Percentiles rank a stretch among this genome's conserved stretches.
Conservation (phyloP, 2,888 invertebrate genomes). For the Epirrhoe alternata region DNA sequence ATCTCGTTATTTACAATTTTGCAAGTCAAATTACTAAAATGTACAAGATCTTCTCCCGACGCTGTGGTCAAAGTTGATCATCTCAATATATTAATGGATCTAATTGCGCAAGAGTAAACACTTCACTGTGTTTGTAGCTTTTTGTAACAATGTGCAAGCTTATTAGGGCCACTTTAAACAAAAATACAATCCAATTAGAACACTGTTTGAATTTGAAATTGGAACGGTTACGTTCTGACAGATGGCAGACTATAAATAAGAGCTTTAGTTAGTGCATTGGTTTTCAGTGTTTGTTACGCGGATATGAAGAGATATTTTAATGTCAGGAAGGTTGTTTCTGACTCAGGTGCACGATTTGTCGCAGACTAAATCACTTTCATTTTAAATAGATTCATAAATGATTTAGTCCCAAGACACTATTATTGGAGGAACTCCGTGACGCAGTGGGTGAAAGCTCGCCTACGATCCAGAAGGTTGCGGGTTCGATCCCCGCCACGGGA, state of each 20-base stretch:
- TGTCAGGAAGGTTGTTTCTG: constrained; percentile 63
- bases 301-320: constrained; percentile 70
- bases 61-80: constrained; percentile 35
- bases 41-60: constrained; percentile 40
- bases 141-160: constrained; percentile 79
- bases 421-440: too few species aligned
- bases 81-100: constrained; percentile 79
- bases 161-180: constrained; percentile 80
- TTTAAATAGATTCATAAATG: neutral
- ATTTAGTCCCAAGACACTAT: neutral
- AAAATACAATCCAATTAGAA: constrained; percentile 84
- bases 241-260: constrained; percentile 82
- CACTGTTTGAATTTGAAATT: constrained; percentile 79
- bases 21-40: neutral
- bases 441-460: too few species aligned
- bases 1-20: too few species aligned
- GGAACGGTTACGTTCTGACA: constrained; percentile 80
- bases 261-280: constrained; percentile 66
- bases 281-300: constrained; percentile 65
- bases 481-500: too few species aligned
- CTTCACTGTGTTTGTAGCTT: constrained; percentile 73
- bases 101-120: constrained; percentile 83
- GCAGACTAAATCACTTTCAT: neutral
- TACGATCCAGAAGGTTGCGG: too few species aligned
- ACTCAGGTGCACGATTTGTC: constrained; percentile 12